Evolutionary conservation across 2,888 invertebrate species (phyloP), one percentile per base, ranked within the genome.

Genomic region (Cinara cedri): DNA sequence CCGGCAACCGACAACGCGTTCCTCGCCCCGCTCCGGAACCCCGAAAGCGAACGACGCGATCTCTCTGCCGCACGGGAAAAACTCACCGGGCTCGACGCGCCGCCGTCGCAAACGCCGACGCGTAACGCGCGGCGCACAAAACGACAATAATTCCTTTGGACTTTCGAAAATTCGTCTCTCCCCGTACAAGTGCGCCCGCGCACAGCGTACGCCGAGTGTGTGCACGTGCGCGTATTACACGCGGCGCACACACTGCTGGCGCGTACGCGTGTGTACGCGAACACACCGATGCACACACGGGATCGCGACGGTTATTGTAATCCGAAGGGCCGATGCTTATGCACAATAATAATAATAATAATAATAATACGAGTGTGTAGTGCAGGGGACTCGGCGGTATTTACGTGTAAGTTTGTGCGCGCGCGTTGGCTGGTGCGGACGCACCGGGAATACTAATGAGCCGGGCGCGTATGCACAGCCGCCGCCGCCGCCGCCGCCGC

Each of bases 301-400:
- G 57, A 66, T 66, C 57, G 76, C 54, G 44, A 76, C 76, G 57
- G 66, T 76, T 76, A 76, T 76, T 76, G 68, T 76, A 68, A 68
- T 70, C 70, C 60, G 51, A 60, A 78, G 65, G 68, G 68, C 60
- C 68, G 74, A 60, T 70, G 68, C 49, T 19, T 65, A 34, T n/a
- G n/a, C n/a, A n/a, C n/a, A n/a, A n/a, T n/a, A n/a, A n/a, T n/a
- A n/a, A n/a, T n/a, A n/a, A n/a, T n/a, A n/a, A n/a, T n/a, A n/a
- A n/a, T n/a, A n/a, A n/a, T 34, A 34, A 34, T 34, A 34, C 34
- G 34, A n/a, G n/a, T n/a, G 76, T 49, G 26, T 24, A 63, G 51
- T 51, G 62, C 44, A 65, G 55, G 60, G 57, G 60, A 60, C 68
- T 60, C 42, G 11, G 68, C 14, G 76, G 75, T 51, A 44, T 75